These are phyloP conservation scores for Lathronympha strigana DNA, from an alignment of 2,888 invertebrate genomes.

Conservation along the genomic window DNA sequence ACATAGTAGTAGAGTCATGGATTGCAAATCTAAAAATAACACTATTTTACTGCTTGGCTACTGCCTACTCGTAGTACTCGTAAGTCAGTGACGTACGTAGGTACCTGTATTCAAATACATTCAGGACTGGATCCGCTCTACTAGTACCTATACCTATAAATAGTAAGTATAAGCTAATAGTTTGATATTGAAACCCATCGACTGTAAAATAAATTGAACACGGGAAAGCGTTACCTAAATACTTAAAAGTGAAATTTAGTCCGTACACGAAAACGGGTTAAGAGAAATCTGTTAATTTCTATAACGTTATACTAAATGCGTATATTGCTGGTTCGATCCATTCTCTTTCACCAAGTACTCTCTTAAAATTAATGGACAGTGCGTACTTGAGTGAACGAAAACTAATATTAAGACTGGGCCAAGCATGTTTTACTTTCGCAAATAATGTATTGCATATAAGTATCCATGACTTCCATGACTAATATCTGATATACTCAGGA, in stretches of 20 bases:
- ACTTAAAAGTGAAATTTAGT: conserved; percentile 20
- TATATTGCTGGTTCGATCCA: conserved; percentile 18
- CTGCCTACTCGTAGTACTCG: too few species aligned
- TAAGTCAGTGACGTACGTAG: too few species aligned
- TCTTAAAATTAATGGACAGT: conserved; percentile 2
- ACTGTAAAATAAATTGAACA: not conserved
- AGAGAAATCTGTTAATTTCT: conserved; percentile 29
- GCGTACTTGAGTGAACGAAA: conserved; percentile 6
- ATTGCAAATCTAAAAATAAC: too few species aligned
- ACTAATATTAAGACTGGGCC: not conserved
- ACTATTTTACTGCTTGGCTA: too few species aligned
- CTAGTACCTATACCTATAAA: too few species aligned
- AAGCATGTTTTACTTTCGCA: not conserved
- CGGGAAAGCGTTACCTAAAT: conserved; percentile 24
- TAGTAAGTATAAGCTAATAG: too few species aligned
- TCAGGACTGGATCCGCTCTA: too few species aligned
- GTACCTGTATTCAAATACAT: too few species aligned
- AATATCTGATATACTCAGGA: too few species aligned
- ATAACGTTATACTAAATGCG: conserved; percentile 18
- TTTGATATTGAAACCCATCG: too few species aligned
- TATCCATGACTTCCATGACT: too few species aligned
- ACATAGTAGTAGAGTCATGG: too few species aligned
- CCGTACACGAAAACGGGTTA: conserved; percentile 24
- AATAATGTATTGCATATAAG: not conserved
- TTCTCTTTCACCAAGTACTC: conserved; percentile 28